Base-by-base conservation (phyloP, 2,113 vertebrate genomes). In the Erythrocercus mccallii region DNA sequence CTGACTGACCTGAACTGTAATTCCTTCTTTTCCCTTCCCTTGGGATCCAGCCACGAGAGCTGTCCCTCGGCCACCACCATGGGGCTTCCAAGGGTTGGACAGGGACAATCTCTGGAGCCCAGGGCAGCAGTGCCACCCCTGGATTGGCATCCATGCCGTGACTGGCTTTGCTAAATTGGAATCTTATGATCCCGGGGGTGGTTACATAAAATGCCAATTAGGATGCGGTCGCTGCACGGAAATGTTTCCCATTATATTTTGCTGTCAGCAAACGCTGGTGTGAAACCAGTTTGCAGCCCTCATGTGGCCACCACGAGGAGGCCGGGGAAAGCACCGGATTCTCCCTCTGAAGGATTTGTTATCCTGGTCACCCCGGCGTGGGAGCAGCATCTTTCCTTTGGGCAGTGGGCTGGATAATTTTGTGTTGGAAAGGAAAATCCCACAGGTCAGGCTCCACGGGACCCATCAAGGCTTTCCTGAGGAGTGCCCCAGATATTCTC, bases 231-330 rank as follows among this genome's bases (percentile, higher is more conserved):
- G 86, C 71, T 90, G 86, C 68, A 61, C 24, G 60, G 50, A 81
- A 40, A 79, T 96, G 85, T 58, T 95, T 97, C 47, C 90, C 81
- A 95, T 96, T 97, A 83, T 86, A 85, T 96, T 97, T 93, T 82
- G 64, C 89, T 95, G 90, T 96, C 84, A 95, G 88, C 90, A 92
- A 90, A 94, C 58, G 82, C 77, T 95, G 88, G 94, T 93, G 78
- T 92, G 88, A 97, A 97, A 96, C 83, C 85, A 84, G 82, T 86
- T 83, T 81, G 66, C 90, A 78, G 60, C 86, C 73, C 90, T 97
- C 92, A 54, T 73, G 72, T 83, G 93, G 78, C 66, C 94, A 79
- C 90, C 87, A 94, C 16, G n/a, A 94, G 89, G 74, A 92, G 68
- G 42, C 53, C 65, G 91, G 70, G 94, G 91, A 83, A 68, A 0